Evolutionary conservation across 2,113 vertebrate species (phyloP).

Genomic region (Ptyas mucosa): DNA sequence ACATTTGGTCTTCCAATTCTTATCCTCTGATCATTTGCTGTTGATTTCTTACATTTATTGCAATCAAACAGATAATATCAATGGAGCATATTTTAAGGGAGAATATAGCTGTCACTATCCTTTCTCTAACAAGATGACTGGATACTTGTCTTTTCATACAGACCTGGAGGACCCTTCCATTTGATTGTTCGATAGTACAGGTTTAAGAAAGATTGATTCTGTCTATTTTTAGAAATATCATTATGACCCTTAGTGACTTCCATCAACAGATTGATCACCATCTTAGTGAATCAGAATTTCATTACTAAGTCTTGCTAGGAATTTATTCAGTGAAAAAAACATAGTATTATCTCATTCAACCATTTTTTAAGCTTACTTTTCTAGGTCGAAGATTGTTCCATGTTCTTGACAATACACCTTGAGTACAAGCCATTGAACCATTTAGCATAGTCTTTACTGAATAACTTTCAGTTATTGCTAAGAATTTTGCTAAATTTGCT

Average conservation of each 20-base stretch:
- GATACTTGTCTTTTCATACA: neutral
- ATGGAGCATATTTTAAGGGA: neutral
- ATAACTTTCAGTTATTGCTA: neutral
- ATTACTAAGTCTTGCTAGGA: neutral
- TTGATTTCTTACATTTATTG: neutral
- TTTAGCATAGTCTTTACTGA: neutral
- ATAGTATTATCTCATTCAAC: constrained; percentile 5
- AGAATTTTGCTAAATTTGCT: too few relatives aligned
- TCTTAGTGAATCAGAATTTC: neutral
- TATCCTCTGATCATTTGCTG: neutral
- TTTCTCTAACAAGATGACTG: neutral
- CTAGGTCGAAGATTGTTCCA: neutral
- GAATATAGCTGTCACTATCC: neutral
- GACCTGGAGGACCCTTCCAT: neutral
- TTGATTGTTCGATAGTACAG: neutral
- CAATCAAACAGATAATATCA: neutral
- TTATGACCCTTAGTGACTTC: neutral
- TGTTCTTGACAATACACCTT: neutral
- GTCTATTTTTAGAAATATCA: neutral
- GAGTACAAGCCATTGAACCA: neutral
- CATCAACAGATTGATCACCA: neutral
- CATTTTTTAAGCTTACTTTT: neutral
- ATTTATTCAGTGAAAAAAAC: neutral
- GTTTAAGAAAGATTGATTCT: neutral
- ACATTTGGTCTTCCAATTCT: neutral